Evolutionary conservation across 2,113 vertebrate genomes (phyloP).

Genomic region (Guaruba guarouba): DNA sequence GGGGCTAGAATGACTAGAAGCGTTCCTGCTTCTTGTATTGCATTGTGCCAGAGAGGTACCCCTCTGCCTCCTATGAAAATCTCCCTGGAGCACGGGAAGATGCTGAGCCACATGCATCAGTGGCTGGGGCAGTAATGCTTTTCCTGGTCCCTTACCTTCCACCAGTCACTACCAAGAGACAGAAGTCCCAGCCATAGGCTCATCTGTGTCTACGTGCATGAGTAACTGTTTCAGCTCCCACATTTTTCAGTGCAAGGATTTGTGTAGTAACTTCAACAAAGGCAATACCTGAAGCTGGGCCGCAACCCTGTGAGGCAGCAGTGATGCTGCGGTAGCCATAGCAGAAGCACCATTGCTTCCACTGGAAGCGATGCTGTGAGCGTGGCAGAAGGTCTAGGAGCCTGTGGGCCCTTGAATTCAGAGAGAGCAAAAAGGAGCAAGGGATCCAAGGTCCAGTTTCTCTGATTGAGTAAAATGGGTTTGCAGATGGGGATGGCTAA

Average conservation of each 20-base stretch:
- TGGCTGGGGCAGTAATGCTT: not conserved
- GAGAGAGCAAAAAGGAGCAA: not conserved
- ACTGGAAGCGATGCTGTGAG: not conserved
- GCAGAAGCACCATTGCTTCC: not conserved
- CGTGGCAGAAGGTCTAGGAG: not conserved
- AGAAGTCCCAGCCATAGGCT: rapidly evolving
- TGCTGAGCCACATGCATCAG: not conserved
- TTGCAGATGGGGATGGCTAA: not conserved
- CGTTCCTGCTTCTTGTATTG: not conserved
- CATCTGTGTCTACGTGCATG: rapidly evolving
- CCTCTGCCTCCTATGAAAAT: not conserved
- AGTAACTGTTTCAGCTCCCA: not conserved
- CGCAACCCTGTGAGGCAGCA: rapidly evolving
- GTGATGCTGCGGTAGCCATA: rapidly evolving
- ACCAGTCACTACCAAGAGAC: not conserved
- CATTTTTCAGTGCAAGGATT: not conserved
- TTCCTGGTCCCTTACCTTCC: not conserved
- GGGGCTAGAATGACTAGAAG: not conserved
- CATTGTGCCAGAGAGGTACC: not conserved
- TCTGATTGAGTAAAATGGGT: not conserved
- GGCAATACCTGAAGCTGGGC: not conserved
- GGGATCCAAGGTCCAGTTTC: not conserved
- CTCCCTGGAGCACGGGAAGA: not conserved
- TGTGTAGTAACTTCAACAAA: not conserved
- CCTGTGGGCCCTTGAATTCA: not conserved